These are phyloP conservation scores for Rhyacophila brunnea DNA, from an alignment of 1,140 invertebrate species.

Conservation along the genomic window DNA sequence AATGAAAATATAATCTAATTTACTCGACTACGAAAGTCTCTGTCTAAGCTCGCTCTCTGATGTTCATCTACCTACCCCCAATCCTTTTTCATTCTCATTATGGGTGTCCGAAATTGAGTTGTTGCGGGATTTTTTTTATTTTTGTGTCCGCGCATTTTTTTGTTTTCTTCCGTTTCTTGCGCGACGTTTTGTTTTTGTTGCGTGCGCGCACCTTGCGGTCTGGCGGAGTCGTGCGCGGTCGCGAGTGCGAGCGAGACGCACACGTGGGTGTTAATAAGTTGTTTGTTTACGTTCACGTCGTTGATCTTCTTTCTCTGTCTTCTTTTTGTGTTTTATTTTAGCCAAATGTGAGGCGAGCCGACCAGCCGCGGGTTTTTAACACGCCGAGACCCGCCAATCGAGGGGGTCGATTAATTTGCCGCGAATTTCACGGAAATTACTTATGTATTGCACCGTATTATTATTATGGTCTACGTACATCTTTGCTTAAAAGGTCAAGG, in stretches of 20 bases:
- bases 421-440: no score
- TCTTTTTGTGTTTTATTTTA: slow-evolving; percentile 10
- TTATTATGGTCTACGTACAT: no score
- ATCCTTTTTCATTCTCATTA: slow-evolving; percentile 30
- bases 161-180: not conserved
- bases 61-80: slow-evolving; percentile 8
- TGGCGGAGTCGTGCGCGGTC: slow-evolving; percentile 7
- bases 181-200: slow-evolving; percentile 19
- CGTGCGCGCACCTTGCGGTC: slow-evolving; percentile 22
- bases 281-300: slow-evolving; percentile 37
- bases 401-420: no score
- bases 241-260: slow-evolving; percentile 12
- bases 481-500: no score
- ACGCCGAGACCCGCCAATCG: no score
- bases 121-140: slow-evolving; percentile 27
- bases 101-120: slow-evolving; percentile 37
- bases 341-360: slow-evolving; percentile 17
- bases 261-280: slow-evolving; percentile 35
- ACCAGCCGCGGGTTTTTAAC: not conserved
- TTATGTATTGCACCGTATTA: no score
- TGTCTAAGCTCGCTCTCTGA: not conserved
- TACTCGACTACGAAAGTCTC: slow-evolving; percentile 11
- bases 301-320: slow-evolving; percentile 30
- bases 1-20: no score
- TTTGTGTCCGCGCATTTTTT: slow-evolving; percentile 23